Conservation (phyloP, 2,797 vertebrate genomes). For the Sphenopsis melanotis region DNA sequence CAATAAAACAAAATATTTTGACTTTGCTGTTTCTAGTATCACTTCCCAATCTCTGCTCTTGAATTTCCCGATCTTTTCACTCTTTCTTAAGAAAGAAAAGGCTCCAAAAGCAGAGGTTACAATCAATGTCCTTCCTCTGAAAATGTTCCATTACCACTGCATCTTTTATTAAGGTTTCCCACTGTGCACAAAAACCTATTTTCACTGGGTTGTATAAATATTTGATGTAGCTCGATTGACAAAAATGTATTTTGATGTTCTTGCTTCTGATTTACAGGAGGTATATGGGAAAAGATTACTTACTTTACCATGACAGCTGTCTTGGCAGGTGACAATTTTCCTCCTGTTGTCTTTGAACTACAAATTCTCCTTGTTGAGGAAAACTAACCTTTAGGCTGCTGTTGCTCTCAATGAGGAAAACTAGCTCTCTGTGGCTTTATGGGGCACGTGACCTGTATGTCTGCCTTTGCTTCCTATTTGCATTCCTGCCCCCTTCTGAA, state of each 20-base stretch:
- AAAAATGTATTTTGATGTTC: conserved; percentile 75
- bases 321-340: conserved; percentile 4
- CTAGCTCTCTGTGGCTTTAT: background rate
- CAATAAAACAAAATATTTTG: background rate
- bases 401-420: background rate
- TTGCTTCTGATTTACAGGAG: conserved; percentile 67
- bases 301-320: conserved; percentile 29
- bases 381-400: background rate
- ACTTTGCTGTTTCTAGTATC: background rate
- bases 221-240: conserved; percentile 72
- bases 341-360: conserved; percentile 17
- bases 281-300: conserved; percentile 31
- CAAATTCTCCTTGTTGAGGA: background rate
- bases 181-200: conserved; percentile 73
- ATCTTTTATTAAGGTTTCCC: conserved; percentile 77
- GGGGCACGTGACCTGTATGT: background rate
- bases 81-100: conserved; percentile 17
- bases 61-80: background rate
- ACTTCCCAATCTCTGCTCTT: background rate
- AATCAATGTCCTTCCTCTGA: conserved; percentile 53
- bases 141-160: conserved; percentile 71
- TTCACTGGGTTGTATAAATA: conserved; percentile 73
- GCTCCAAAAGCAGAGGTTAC: conserved; percentile 52
- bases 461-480: background rate
- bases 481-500: background rate